A percentile compares a stretch with the other conserved stretches of the same genome.
phyloP scores from a whole-genome alignment of 92 coral and sea anemone genomes.

The Epizoanthus fatuus region DNA sequence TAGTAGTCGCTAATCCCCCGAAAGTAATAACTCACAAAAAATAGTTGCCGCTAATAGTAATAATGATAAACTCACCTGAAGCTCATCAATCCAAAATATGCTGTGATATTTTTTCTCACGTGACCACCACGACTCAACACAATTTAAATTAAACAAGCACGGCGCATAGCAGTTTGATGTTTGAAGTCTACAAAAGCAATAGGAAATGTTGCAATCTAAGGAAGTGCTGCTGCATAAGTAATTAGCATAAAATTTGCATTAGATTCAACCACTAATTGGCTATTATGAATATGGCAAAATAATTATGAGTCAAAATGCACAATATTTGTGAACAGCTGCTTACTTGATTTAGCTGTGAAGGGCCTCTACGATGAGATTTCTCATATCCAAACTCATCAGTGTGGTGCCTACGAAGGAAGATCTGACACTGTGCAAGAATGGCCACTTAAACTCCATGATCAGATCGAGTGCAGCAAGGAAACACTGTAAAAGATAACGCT shows the following conservation, averaged over 20 bases:
- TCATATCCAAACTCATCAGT: conserved; percentile 40
- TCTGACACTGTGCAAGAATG: conserved; percentile 67
- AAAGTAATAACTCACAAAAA: no score
- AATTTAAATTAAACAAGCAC: no score
- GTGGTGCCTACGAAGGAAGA: conserved; percentile 57
- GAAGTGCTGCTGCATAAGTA: not conserved
- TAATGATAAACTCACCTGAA: conserved; percentile 9
- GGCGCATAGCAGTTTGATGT: no score
- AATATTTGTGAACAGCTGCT: not conserved
- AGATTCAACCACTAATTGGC: no score
- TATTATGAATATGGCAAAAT: no score
- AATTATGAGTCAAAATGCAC: no score
- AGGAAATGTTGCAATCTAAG: not conserved
- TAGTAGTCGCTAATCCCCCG: no score
- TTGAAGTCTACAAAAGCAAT: not conserved
- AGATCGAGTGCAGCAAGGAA: conserved; percentile 52
- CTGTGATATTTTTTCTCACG: conserved; percentile 32
- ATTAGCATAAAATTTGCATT: no score
- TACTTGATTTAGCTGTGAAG: conserved; percentile 65
- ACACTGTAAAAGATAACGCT: not conserved
- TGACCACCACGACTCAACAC: conserved; percentile 45
- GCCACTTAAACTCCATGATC: conserved; percentile 54
- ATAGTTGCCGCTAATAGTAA: no score
- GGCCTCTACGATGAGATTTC: conserved; percentile 45
- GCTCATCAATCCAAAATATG: conserved; percentile 49